These are phyloP conservation scores for Aurelia coerulea DNA, from an alignment of 30 jellyfish, hydroid and myxozoan genomes.

Conservation along the genomic window DNA sequence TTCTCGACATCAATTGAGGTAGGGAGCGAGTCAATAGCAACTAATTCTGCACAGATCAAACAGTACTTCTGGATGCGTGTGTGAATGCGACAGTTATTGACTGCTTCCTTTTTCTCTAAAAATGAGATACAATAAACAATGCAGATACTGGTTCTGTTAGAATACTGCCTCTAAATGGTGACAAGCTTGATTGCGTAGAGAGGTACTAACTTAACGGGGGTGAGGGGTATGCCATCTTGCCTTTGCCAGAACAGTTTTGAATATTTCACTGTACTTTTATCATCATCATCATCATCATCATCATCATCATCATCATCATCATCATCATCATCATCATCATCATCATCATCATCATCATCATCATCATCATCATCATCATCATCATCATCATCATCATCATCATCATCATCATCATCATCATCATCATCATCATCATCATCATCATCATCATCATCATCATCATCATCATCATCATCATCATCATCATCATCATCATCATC, in stretches of 20 bases:
- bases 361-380: conserved; percentile 51
- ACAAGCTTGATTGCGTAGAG: too few species aligned
- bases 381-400: conserved; percentile 49
- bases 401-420: conserved; percentile 41
- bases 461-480: conserved; percentile 43
- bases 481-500: conserved; percentile 53
- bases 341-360: conserved; percentile 49
- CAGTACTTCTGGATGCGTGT: too few species aligned
- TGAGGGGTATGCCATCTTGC: too few species aligned
- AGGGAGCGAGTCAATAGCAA: too few species aligned
- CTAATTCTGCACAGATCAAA: too few species aligned
- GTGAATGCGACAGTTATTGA: too few species aligned
- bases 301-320: conserved; percentile 44
- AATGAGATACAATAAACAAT: too few species aligned
- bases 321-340: conserved; percentile 51
- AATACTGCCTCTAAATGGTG: too few species aligned
- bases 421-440: conserved; percentile 50
- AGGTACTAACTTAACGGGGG: too few species aligned
- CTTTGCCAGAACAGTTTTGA: background rate
- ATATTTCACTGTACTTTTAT: background rate
- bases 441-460: conserved; percentile 39
- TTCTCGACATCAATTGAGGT: too few species aligned
- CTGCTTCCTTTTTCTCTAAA: too few species aligned
- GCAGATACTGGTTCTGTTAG: too few species aligned
- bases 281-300: conserved; percentile 35